These are phyloP conservation scores for Rhaphigaster nebulosa DNA, from an alignment of 2,888 invertebrate species.

Conservation along the genomic window DNA sequence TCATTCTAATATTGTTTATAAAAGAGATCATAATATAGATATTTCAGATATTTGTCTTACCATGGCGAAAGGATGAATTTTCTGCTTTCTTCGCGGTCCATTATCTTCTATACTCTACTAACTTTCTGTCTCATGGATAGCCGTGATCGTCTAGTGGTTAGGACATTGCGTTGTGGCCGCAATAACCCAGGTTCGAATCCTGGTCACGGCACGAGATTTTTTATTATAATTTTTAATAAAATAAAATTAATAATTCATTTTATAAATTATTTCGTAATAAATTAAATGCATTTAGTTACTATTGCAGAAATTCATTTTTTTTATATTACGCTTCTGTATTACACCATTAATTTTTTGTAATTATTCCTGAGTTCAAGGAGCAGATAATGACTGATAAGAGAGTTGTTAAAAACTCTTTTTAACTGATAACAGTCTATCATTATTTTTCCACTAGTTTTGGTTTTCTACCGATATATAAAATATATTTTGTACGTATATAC, in stretches of 20 bases:
- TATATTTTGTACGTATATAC: no score
- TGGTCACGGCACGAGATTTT: not conserved
- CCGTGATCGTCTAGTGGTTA: constrained; percentile 26
- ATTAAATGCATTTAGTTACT: not conserved
- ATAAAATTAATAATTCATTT: not conserved
- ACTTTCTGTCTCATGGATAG: not conserved
- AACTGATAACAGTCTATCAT: no score
- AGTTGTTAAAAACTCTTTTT: not conserved
- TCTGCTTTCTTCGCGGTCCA: not conserved
- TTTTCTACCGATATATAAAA: not conserved
- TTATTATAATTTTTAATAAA: not conserved
- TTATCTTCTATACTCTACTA: not conserved
- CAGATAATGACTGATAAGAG: not conserved
- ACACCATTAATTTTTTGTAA: not conserved
- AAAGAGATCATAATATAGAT: no score
- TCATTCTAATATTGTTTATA: no score
- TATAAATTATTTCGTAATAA: not conserved
- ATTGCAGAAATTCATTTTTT: not conserved
- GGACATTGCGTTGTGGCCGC: constrained; percentile 26
- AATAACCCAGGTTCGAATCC: constrained; percentile 26
- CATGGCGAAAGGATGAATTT: not conserved
- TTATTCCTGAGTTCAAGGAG: not conserved
- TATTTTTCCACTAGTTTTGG: not conserved
- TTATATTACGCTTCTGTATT: not conserved
- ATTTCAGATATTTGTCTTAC: not conserved